Evolutionary conservation across 2,113 vertebrate species (phyloP).

Genomic region (Chitala chitala): DNA sequence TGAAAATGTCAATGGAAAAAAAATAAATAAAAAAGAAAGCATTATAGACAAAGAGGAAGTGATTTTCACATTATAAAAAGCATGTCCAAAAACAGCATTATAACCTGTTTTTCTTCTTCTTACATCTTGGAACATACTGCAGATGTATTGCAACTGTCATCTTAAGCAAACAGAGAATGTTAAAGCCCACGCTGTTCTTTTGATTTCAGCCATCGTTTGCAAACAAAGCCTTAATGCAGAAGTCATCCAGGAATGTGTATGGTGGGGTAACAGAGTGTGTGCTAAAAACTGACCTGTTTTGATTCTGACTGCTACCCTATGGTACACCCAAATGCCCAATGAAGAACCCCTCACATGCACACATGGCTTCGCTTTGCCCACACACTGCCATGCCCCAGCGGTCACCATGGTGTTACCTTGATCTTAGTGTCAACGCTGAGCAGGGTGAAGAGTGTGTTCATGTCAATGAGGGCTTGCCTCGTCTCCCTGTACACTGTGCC

Average conservation of each 20-base stretch:
- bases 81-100: neutral
- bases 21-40: neutral
- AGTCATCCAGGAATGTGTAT: too few relatives aligned
- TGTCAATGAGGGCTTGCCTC: conserved; percentile 94
- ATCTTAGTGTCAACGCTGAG: conserved; percentile 88
- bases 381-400: neutral
- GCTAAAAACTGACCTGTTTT: too few relatives aligned
- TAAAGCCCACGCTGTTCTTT: neutral
- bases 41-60: neutral
- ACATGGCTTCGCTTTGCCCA: neutral
- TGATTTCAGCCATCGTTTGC: neutral
- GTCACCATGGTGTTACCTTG: conserved; percentile 70
- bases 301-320: too few relatives aligned
- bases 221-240: conserved; percentile 8
- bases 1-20: neutral
- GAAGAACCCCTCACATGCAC: neutral
- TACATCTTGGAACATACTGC: neutral
- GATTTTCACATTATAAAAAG: neutral
- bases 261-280: too few relatives aligned
- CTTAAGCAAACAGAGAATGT: neutral
- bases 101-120: neutral
- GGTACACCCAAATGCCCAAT: too few relatives aligned
- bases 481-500: conserved; percentile 98
- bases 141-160: neutral
- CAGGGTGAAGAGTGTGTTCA: conserved; percentile 93